Evolutionary conservation across 64 coral and sea anemone species (phyloP).

Genomic region (Orbicella faveolata): DNA sequence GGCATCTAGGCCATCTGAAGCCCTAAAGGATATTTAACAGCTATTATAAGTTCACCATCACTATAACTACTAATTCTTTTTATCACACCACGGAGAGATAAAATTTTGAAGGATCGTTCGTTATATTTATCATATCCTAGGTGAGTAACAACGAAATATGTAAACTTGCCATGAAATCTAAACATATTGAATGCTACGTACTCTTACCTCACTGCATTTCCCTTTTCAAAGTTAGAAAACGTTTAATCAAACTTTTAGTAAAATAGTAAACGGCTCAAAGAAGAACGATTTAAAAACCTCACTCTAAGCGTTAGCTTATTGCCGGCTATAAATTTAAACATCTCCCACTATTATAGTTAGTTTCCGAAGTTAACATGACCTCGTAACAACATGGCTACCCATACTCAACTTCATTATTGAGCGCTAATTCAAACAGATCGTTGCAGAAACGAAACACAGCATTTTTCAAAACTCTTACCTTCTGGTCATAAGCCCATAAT

Average conservation of each 20-base stretch:
- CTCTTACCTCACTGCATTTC: neutral
- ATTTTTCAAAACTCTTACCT: slow-evolving; percentile 5
- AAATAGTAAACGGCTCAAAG: neutral
- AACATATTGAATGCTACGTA: neutral
- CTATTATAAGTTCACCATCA: neutral
- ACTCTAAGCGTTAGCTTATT: neutral
- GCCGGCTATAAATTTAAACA: neutral
- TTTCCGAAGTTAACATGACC: slow-evolving; percentile 23
- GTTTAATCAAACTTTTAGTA: neutral
- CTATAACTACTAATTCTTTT: neutral
- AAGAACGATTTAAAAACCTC: neutral
- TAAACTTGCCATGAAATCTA: neutral
- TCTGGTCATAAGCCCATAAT: slow-evolving; percentile 10
- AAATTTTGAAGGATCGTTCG: neutral
- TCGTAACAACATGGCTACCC: slow-evolving; percentile 40
- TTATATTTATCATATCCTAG: neutral
- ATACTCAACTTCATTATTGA: slow-evolving; percentile 31
- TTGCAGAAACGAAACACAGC: neutral
- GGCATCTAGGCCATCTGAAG: neutral
- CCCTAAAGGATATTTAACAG: neutral
- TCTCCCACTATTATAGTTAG: neutral
- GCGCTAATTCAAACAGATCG: neutral
- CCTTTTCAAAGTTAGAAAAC: neutral
- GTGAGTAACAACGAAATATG: neutral
- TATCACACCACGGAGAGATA: neutral